Base-by-base conservation (phyloP, 2,888 invertebrate genomes). In the Agrochola litura region DNA sequence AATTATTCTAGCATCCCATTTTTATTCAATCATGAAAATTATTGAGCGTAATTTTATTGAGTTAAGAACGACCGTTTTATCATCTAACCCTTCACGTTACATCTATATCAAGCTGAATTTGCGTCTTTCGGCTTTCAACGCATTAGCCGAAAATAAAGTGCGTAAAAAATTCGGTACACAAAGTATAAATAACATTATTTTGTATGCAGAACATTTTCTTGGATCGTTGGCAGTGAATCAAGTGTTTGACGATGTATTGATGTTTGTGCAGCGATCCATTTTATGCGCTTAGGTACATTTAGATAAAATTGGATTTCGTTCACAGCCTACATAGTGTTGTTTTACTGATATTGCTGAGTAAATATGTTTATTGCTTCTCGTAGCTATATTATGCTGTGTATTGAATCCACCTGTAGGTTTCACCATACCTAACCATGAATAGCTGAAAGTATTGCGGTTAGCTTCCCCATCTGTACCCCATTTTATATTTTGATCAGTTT, bases 161-260 rank as follows among this genome's bases (percentile, higher is more conserved):
- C 43, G 63, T 68, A 74, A 81, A 70, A 66, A 43, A 37, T 54
- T 30, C 61, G 12, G 52, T 74, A 76, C 37, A 73, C 71, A 74
- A 52, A 25, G 49, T 73, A 52, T 77, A 77, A 78, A 80, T 78
- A 78, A 60, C 66, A 61, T 58, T 60, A 72, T 67, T 75, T 77
- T 76, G 71, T 78, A 61, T 77, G 77, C 77, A 68, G 79, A 68
- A 74, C n/a, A 66, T 64, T 76, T 73, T 83, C 56, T 75, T 63
- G 37, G 49, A 80, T 76, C 60, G 70, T 86, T 88, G 88, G 87
- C 87, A 82, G 74, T 86, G 82, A 77, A 79, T 82, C 86, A 86
- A 88, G 76, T 77, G 77, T 80, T 87, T 64, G 80, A 68, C 64
- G 78, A 69, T 52, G 65, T 73, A 79, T 82, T 86, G 76, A 82